Evolutionary conservation across 2,888 invertebrate species (phyloP).

Genomic region (Drosophila diplacantha): DNA sequence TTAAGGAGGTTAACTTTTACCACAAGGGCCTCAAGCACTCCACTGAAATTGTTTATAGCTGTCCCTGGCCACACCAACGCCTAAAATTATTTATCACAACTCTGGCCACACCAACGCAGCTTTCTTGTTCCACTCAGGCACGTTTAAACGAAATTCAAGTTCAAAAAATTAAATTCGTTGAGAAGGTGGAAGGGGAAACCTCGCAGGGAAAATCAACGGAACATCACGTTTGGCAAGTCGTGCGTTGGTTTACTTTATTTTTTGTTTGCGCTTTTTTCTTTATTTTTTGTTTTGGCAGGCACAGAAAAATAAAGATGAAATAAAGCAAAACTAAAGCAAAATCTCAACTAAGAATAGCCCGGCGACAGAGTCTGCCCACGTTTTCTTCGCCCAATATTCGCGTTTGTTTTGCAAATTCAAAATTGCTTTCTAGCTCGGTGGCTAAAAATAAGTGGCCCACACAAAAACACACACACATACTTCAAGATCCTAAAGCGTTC

Average conservation of each 20-base stretch:
- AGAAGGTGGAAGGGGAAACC: slow-evolving; percentile 14
- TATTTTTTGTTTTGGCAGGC: slow-evolving; percentile 30
- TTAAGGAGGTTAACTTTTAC: not conserved
- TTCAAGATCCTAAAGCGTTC: slow-evolving; percentile 2
- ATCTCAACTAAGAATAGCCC: slow-evolving; percentile 53
- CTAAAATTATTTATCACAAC: slow-evolving; percentile 25
- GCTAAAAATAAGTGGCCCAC: slow-evolving; percentile 62
- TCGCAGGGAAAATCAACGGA: slow-evolving; percentile 31
- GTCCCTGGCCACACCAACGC: slow-evolving; percentile 10
- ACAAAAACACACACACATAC: slow-evolving; percentile 32
- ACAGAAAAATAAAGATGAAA: slow-evolving; percentile 48
- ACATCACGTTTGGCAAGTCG: slow-evolving; percentile 65
- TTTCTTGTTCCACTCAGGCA: slow-evolving; percentile 21
- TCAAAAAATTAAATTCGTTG: slow-evolving; percentile 42
- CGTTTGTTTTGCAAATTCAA: slow-evolving; percentile 45
- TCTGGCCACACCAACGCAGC: slow-evolving; percentile 14
- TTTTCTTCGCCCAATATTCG: slow-evolving; percentile 53
- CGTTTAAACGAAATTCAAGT: slow-evolving; percentile 57
- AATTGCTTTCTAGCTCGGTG: slow-evolving; percentile 48
- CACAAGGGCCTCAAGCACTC: slow-evolving; percentile 28
- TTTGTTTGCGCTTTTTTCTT: slow-evolving; percentile 25
- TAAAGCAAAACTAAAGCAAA: slow-evolving; percentile 36
- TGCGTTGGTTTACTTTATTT: slow-evolving; percentile 40
- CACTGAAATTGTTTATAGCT: slow-evolving; percentile 28
- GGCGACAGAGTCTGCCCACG: slow-evolving; percentile 60